These are phyloP conservation scores for Trachurus trachurus DNA, from an alignment of 2,797 vertebrate species.

Conservation along the genomic window DNA sequence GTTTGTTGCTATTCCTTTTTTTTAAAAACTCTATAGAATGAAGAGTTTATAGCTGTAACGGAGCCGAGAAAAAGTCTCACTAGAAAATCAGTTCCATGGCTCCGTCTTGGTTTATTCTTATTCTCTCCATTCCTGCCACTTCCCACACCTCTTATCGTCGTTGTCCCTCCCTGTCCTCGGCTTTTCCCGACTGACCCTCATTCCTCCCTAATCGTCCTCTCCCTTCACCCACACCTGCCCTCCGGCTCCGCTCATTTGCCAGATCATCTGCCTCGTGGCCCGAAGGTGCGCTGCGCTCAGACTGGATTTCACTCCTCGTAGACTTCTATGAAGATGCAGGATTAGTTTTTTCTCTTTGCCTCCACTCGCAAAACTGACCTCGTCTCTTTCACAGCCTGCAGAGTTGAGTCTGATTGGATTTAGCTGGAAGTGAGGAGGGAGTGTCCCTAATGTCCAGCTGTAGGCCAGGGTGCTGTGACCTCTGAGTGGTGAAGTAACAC, in stretches of 20 bases:
- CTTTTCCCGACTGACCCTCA: background rate
- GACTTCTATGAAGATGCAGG: background rate
- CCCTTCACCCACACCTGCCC: background rate
- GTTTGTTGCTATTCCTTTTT: background rate
- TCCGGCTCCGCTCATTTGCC: background rate
- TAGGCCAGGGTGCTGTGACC: background rate
- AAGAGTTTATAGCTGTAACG: too few relatives aligned
- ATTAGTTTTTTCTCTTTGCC: background rate
- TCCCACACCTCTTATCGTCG: background rate
- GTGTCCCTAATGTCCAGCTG: background rate
- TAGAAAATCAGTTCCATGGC: background rate
- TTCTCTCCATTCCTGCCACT: background rate
- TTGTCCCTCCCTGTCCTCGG: background rate
- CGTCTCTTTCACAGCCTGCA: background rate
- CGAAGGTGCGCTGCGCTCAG: background rate
- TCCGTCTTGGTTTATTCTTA: background rate
- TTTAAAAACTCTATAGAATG: background rate
- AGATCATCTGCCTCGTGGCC: background rate
- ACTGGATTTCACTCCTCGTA: background rate
- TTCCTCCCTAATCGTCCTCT: background rate
- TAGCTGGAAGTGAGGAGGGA: background rate
- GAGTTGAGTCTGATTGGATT: background rate
- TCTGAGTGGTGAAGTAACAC: background rate
- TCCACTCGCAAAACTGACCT: background rate
- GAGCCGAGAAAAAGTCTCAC: background rate